Base-by-base conservation (phyloP, 2,113 vertebrate genomes). In the Corythornis cristatus region DNA sequence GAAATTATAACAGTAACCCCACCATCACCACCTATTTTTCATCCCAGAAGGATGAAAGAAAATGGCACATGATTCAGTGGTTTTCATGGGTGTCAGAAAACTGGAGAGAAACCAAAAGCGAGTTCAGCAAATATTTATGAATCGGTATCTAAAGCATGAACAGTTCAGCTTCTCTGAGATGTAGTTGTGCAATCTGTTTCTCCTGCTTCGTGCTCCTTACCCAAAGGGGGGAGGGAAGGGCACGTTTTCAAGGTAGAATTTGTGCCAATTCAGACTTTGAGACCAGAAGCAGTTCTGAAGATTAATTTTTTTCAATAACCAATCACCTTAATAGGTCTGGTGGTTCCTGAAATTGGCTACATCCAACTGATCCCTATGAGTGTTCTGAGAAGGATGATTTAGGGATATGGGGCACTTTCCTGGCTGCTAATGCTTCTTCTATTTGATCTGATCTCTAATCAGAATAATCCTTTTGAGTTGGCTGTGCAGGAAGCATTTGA, bases 91-190 rank as follows among this genome's bases (percentile, higher is more conserved):
- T 94, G 78, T 89, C 89, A 96, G 87, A 74, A 94, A 95, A 54
- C 56, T 96, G 95, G 87, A 92, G 35, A 74, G 73, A 89, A 92
- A 71, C 82, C 93, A 95, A 87, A 87, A 92, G 18, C 65, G 51
- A 60, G 54, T 91, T 95, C 94, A 95, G 85, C 85, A 96, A 96
- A 85, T 96, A 96, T 87, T 96, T 92, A 92, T 95, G 72, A 89
- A 93, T 95, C 3, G 20, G 51, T 89, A 80, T 93, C 82, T 89
- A 94, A 92, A 83, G 78, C 84, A 91, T 95, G 94, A 91, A 89
- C 84, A 83, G 74, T 91, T 89, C 89, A 71, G 46, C 92, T 94
- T 92, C 87, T 94, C 91, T 85, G 84, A 79, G 82, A 80, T 70
- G 64, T 40, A 83, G 71, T 91, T 91, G 81, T 77, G 89, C 95